Conservation (phyloP, 2,888 invertebrate genomes). For the Drosophila pullipes region DNA sequence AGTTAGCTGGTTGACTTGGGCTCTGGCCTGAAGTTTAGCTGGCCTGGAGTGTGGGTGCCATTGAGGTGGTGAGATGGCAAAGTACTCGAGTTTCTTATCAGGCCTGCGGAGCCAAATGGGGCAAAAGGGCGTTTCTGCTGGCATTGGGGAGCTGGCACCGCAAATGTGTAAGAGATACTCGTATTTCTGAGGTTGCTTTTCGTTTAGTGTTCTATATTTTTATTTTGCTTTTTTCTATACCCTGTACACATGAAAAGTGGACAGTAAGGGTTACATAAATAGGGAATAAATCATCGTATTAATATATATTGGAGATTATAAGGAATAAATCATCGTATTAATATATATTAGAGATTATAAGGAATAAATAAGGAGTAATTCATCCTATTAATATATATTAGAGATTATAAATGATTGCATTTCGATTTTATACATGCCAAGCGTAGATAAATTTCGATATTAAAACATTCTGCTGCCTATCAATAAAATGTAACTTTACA, state of each 20-base stretch:
- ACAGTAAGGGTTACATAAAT: background rate
- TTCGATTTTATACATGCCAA: too few relatives aligned
- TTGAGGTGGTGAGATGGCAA: slow-evolving; percentile 23
- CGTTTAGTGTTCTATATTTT: background rate
- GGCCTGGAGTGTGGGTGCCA: slow-evolving; percentile 15
- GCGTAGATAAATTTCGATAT: too few relatives aligned
- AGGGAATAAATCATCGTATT: background rate
- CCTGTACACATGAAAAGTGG: background rate
- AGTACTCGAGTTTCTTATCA: slow-evolving; percentile 63
- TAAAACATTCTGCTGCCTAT: too few relatives aligned
- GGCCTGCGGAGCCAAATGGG: background rate
- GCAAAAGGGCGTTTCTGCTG: background rate
- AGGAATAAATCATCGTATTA: too few relatives aligned
- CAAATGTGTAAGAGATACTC: slow-evolving; percentile 54
- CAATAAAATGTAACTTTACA: background rate
- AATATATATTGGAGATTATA: background rate
- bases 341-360: too few relatives aligned
- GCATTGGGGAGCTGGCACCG: slow-evolving; percentile 13
- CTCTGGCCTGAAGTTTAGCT: slow-evolving; percentile 30
- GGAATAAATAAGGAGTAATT: too few relatives aligned
- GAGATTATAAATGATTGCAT: too few relatives aligned
- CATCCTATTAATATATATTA: too few relatives aligned
- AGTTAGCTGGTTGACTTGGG: slow-evolving; percentile 39
- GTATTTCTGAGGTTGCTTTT: slow-evolving; percentile 37
- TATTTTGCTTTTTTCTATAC: slow-evolving; percentile 6